Base-by-base conservation (phyloP, 2,797 vertebrate species). In the Hydrophis major region DNA sequence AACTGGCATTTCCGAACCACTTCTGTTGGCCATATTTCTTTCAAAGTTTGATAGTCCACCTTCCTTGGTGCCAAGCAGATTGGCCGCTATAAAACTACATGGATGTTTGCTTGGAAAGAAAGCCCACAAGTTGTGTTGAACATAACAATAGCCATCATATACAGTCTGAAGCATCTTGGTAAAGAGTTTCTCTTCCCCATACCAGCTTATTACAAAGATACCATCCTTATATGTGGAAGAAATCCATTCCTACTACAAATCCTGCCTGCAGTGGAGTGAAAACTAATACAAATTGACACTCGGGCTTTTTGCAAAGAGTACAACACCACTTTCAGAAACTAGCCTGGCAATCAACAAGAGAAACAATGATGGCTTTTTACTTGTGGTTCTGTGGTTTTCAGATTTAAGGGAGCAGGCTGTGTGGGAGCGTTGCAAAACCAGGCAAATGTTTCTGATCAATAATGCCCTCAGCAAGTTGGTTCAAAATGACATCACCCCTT, bases 81-180 rank as follows among this genome's bases (percentile, higher is more conserved):
- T 97, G 96, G 95, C 94, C 7, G 92, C 89, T 95, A 90, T 95
- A 93, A 97, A 61, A 53, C n/a, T 32, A 10, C 27, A 12, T 1
- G 4, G 4, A 50, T n/a, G 4, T 47, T 63, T 28, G 2, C 16
- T 89, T 50, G 3, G 14, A 53, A 50, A 66, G 47, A 28, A 28
- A 47, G 4, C 27, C 4, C 37, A 50, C 37, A 89, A 5, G 61
- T 50, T n/a, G 22, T 28, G 10, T 32, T 28, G 88, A 94, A 97
- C 94, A 96, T 97, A 96, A 97, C 96, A n/a, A 93, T 91, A 94
- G 89, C 94, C 94, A 95, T 96, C 95, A 96, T 93, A 90, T 92
- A 92, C 90, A 61, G 61, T 95, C 94, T 94, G 87, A 89, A 92
- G 90, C 37, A 42, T 4, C 96, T 96, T 93, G 97, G 92, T 95